A percentile compares a stretch with the other conserved stretches of the same genome.
phyloP scores from a whole-genome alignment of 92 coral and sea anemone genomes.

The Palythoa grandis region DNA sequence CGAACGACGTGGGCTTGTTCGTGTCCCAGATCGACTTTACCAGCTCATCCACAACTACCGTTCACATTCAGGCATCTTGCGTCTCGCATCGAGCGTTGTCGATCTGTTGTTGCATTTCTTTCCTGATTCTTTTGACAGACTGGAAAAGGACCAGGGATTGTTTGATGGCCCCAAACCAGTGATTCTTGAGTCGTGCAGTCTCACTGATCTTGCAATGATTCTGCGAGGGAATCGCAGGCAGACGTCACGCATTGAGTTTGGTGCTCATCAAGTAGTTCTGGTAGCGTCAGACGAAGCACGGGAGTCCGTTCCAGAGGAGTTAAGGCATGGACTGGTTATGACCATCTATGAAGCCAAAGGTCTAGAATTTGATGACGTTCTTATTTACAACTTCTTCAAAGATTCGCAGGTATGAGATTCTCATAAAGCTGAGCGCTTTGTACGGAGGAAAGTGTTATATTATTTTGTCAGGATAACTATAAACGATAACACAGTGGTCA shows the following conservation, averaged over 20 bases:
- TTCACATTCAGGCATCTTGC: slow-evolving; percentile 59
- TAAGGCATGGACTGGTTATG: slow-evolving; percentile 58
- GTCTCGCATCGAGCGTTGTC: slow-evolving; percentile 55
- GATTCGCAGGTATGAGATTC: slow-evolving; percentile 55
- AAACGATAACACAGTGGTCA: too few relatives aligned
- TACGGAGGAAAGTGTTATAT: too few relatives aligned
- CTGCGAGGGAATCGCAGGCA: slow-evolving; percentile 61
- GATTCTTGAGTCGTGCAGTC: slow-evolving; percentile 54
- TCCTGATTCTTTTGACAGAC: slow-evolving; percentile 59
- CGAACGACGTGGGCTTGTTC: slow-evolving; percentile 42
- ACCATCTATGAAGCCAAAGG: slow-evolving; percentile 70
- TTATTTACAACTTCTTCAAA: slow-evolving; percentile 66
- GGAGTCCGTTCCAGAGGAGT: slow-evolving; percentile 55
- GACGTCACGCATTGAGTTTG: slow-evolving; percentile 63
- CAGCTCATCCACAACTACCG: slow-evolving; percentile 60
- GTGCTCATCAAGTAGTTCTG: slow-evolving; percentile 63
- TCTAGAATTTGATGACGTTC: slow-evolving; percentile 60
- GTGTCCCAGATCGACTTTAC: slow-evolving; percentile 57
- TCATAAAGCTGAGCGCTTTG: too few relatives aligned
- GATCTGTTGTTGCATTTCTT: slow-evolving; percentile 55
- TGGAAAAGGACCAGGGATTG: slow-evolving; percentile 62
- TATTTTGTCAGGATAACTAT: neutral
- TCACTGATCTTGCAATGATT: slow-evolving; percentile 60
- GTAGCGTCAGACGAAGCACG: slow-evolving; percentile 67
- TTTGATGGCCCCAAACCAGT: slow-evolving; percentile 65